These are phyloP conservation scores for Drosophila eohydei DNA, from an alignment of 2,888 invertebrate species.

Conservation along the genomic window DNA sequence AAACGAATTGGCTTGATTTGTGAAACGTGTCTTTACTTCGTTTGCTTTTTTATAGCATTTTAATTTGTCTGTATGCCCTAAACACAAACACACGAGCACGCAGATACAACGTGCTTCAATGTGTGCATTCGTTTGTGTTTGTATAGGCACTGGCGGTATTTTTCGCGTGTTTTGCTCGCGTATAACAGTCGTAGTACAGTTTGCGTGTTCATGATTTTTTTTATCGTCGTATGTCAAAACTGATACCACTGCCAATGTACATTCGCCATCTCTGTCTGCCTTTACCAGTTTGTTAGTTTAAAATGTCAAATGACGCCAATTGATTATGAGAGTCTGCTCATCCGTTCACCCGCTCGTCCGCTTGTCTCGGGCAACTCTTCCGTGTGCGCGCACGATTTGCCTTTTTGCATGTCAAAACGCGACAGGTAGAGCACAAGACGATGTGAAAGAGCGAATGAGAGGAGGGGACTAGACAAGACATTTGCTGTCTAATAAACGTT, in stretches of 20 bases:
- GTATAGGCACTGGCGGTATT: slow-evolving; percentile 40
- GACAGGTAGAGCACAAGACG: slow-evolving; percentile 65
- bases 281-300: slow-evolving; percentile 57
- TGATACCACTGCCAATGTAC: slow-evolving; percentile 20
- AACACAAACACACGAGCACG: slow-evolving; percentile 69
- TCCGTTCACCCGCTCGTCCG: slow-evolving; percentile 19
- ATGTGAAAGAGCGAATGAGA: neutral
- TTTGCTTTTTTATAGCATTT: slow-evolving; percentile 79
- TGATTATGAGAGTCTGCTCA: slow-evolving; percentile 72
- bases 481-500: slow-evolving; percentile 78
- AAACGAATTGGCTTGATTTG: slow-evolving; percentile 78
- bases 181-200: slow-evolving; percentile 67
- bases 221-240: slow-evolving; percentile 60
- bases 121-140: slow-evolving; percentile 16
- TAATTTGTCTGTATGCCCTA: slow-evolving; percentile 77
- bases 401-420: slow-evolving; percentile 74
- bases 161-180: slow-evolving; percentile 60
- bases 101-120: slow-evolving; percentile 31
- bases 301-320: slow-evolving; percentile 81
- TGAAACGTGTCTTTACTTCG: slow-evolving; percentile 79
- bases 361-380: slow-evolving; percentile 6
- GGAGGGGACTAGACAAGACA: slow-evolving; percentile 51
- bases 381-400: slow-evolving; percentile 58
- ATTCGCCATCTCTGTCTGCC: slow-evolving; percentile 43
- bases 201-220: slow-evolving; percentile 45